A percentile compares a stretch with the other conserved stretches of the same genome.
phyloP scores from a whole-genome alignment of 2,797 vertebrate species.

The Poecilia picta region DNA sequence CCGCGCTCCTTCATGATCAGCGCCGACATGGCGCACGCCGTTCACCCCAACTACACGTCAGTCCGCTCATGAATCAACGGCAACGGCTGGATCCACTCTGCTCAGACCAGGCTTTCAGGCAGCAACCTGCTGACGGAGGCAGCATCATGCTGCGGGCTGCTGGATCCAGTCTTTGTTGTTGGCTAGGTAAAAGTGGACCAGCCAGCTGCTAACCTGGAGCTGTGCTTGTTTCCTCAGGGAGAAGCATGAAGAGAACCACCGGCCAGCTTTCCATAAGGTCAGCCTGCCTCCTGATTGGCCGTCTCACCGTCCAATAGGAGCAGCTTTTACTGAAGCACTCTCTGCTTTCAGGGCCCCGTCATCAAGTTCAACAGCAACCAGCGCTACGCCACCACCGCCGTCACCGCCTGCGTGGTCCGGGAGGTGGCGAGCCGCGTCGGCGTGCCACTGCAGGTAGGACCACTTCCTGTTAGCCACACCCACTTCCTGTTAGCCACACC shows the following conservation, averaged over 20 bases:
- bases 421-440: constrained; percentile 84
- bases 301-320: neutral
- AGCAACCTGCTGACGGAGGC: too few species aligned
- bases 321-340: neutral
- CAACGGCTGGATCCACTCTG: too few species aligned
- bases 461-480: too few species aligned
- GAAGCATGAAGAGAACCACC: constrained; percentile 97
- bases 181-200: neutral
- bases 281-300: neutral
- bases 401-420: constrained; percentile 89
- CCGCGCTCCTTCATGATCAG: constrained; percentile 97
- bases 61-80: constrained; percentile 51
- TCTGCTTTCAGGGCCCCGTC: constrained; percentile 88
- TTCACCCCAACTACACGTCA: constrained; percentile 96
- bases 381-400: constrained; percentile 93
- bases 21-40: constrained; percentile 95
- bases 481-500: too few species aligned
- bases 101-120: too few species aligned
- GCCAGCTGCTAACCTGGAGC: neutral
- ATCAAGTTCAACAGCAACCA: constrained; percentile 98
- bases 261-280: constrained; percentile 95
- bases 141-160: neutral
- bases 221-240: constrained; percentile 78
- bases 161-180: neutral
- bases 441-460: constrained; percentile 90